These are phyloP conservation scores for Megaptera novaeangliae DNA, from an alignment of 2,113 vertebrate species.

Conservation along the genomic window DNA sequence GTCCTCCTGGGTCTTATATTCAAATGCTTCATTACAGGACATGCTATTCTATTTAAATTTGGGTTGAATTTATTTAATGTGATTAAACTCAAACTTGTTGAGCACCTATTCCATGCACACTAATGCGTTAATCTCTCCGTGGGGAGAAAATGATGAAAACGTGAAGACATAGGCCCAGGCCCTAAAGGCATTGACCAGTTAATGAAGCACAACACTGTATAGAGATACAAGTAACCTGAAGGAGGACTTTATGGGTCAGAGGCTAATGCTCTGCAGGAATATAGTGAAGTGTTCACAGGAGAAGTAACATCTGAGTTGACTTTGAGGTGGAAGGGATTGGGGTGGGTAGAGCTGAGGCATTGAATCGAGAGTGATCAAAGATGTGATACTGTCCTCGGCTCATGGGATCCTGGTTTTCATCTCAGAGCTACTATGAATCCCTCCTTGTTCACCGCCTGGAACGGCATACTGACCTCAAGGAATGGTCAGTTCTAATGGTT, in stretches of 20 bases:
- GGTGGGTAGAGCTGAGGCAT: background rate
- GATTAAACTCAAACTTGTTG: background rate
- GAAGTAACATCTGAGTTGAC: background rate
- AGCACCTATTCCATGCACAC: background rate
- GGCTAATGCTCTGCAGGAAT: background rate
- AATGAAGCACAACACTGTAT: background rate
- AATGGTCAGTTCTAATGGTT: background rate
- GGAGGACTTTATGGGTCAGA: background rate
- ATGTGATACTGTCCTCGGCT: rapidly evolving
- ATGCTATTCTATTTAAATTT: background rate
- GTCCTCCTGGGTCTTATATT: background rate
- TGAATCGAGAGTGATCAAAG: background rate
- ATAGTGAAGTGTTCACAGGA: background rate
- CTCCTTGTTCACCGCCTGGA: background rate
- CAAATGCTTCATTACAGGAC: background rate
- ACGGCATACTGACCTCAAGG: background rate
- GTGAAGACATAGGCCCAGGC: background rate
- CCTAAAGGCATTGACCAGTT: background rate
- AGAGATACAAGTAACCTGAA: background rate
- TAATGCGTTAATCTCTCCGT: background rate
- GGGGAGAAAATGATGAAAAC: background rate
- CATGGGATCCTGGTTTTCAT: background rate
- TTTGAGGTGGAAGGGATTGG: background rate
- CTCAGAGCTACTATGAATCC: background rate
- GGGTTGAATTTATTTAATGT: background rate